Conservation (phyloP, 2,797 vertebrate genomes). For the Gambusia yucatana region DNA sequence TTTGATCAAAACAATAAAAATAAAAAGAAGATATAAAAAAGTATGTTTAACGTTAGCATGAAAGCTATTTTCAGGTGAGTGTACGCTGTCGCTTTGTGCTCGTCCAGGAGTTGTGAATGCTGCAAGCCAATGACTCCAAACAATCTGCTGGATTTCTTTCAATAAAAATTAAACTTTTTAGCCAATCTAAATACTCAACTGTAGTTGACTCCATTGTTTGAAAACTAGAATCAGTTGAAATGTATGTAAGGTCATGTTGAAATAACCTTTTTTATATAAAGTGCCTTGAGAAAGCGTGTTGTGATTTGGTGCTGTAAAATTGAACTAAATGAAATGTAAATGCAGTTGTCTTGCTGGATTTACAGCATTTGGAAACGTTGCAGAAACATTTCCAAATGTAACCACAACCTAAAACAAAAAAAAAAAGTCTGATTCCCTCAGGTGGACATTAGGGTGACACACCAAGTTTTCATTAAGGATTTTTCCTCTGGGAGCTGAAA, state of each 20-base stretch:
- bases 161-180: background rate
- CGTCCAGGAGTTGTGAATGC: background rate
- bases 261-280: background rate
- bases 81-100: background rate
- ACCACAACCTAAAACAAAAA: background rate
- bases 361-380: too few relatives aligned
- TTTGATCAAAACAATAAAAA: background rate
- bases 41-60: background rate
- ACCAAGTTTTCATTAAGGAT: background rate
- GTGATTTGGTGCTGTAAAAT: background rate
- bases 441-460: too few relatives aligned
- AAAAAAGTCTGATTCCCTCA: background rate
- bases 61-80: background rate
- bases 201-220: background rate
- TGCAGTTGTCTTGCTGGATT: background rate
- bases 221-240: background rate
- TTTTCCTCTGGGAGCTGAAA: background rate
- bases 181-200: background rate
- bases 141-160: background rate
- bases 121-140: background rate
- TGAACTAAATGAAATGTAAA: background rate
- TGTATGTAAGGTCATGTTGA: background rate
- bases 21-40: background rate
- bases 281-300: background rate
- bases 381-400: background rate